These are phyloP conservation scores for Meandrina meandrites DNA, from an alignment of 92 coral and sea anemone genomes.

Conservation along the genomic window DNA sequence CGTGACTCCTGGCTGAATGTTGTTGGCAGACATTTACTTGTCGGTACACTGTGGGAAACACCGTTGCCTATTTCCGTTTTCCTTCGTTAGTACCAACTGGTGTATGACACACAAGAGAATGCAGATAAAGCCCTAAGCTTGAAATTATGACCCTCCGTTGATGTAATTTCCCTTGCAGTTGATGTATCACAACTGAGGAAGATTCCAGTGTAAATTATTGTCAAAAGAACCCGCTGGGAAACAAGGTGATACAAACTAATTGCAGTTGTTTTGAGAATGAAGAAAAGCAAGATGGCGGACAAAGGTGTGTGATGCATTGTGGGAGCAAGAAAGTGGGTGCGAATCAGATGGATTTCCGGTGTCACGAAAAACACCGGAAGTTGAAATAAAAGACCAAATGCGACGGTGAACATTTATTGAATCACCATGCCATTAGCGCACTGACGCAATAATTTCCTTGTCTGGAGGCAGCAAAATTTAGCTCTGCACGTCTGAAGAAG, in stretches of 20 bases:
- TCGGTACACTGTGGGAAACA: slow-evolving; percentile 10
- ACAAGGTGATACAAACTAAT: slow-evolving; percentile 24
- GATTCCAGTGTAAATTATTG: slow-evolving; percentile 3
- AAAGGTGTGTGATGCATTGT: slow-evolving; percentile 52
- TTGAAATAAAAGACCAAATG: slow-evolving; percentile 12
- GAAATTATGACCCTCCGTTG: neutral
- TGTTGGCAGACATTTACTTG: slow-evolving; percentile 27
- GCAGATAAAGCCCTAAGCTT: neutral
- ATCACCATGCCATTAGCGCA: neutral
- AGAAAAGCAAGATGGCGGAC: slow-evolving; percentile 84
- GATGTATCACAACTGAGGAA: slow-evolving; percentile 12
- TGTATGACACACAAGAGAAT: neutral
- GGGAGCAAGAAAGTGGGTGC: slow-evolving; percentile 86
- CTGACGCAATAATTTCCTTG: slow-evolving; percentile 4
- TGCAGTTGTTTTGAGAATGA: slow-evolving; percentile 31
- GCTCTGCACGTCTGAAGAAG: neutral
- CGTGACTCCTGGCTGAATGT: slow-evolving; percentile 4
- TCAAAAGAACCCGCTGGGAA: slow-evolving; percentile 21
- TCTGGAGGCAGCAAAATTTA: neutral
- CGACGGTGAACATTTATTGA: neutral
- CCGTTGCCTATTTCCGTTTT: slow-evolving; percentile 29
- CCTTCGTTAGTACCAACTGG: neutral
- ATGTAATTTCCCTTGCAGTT: neutral
- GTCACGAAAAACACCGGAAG: slow-evolving; percentile 68
- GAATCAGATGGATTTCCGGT: slow-evolving; percentile 81